Evolutionary conservation across 2,797 vertebrate genomes (phyloP).

Genomic region (Amniataba percoides): DNA sequence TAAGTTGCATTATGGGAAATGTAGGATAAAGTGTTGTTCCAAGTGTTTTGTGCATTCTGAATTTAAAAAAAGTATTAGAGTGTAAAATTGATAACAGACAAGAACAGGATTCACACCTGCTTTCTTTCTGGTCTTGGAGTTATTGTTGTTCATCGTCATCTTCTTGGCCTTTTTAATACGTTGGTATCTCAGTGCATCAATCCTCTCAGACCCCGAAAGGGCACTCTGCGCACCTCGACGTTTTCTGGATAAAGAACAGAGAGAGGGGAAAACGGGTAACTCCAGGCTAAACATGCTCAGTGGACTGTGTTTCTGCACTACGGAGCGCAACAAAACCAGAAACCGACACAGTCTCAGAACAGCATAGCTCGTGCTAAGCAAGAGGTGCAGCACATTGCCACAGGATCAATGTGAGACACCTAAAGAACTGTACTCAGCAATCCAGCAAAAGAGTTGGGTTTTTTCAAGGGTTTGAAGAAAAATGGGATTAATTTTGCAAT

Average conservation of each 20-base stretch:
- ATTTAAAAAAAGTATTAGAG: background rate
- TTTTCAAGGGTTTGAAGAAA: conserved; percentile 25
- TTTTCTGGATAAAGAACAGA: conserved; percentile 83
- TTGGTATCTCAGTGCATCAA: conserved; percentile 99
- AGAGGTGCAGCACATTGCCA: conserved; percentile 78
- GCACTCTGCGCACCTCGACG: conserved; percentile 87
- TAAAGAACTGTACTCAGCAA: conserved; percentile 34
- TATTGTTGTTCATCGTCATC: conserved; percentile 94
- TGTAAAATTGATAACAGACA: background rate
- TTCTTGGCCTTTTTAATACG: conserved; percentile 99
- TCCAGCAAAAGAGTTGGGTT: conserved; percentile 8
- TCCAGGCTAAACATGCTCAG: conserved; percentile 62
- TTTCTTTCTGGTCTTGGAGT: conserved; percentile 96
- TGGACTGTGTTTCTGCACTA: conserved; percentile 71
- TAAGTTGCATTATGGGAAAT: background rate
- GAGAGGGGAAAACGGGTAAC: conserved; percentile 78
- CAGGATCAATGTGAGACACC: conserved; percentile 73
- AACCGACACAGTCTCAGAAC: conserved; percentile 68
- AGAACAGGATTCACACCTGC: conserved; percentile 87
- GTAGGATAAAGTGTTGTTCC: background rate
- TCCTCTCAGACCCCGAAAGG: conserved; percentile 98
- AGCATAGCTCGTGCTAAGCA: conserved; percentile 74
- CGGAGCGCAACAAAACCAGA: conserved; percentile 68
- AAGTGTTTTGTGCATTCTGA: background rate
- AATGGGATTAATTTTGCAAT: conserved; percentile 21